A percentile compares a stretch with the other conserved stretches of the same genome.
Conservation (phyloP, 2,797 vertebrate species). For the Periophthalmus magnuspinnatus region DNA sequence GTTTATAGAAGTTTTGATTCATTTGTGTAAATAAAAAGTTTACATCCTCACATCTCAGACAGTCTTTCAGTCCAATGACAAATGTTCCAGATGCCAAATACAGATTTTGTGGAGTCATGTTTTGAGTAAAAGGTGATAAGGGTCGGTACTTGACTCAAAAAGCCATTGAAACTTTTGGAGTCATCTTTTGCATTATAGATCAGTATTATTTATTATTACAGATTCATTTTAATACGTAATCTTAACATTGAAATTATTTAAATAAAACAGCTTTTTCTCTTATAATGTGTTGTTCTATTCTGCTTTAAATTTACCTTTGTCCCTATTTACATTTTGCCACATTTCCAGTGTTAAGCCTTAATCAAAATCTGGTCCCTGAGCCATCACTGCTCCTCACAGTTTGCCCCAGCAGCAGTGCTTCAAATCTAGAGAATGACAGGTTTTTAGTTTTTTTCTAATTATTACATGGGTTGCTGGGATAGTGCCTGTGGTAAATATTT, state of each 20-base stretch:
- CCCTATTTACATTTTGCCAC: no score
- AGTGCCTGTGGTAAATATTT: no score
- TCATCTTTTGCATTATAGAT: background rate
- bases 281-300: background rate
- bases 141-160: background rate
- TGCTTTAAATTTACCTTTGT: background rate
- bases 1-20: conserved; percentile 6
- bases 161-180: background rate
- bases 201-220: background rate
- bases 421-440: no score
- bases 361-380: no score
- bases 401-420: no score
- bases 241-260: conserved; percentile 14
- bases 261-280: conserved; percentile 26
- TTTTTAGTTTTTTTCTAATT: no score
- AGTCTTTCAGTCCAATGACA: background rate
- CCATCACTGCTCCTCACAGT: no score
- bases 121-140: background rate
- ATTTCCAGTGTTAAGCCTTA: no score
- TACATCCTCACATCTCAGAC: background rate
- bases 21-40: conserved; percentile 6
- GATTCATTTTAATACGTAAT: background rate
- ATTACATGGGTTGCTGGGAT: no score
- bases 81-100: background rate
- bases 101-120: background rate